Evolutionary conservation across 2,113 vertebrate genomes (phyloP).

Genomic region (Camelus bactrianus): DNA sequence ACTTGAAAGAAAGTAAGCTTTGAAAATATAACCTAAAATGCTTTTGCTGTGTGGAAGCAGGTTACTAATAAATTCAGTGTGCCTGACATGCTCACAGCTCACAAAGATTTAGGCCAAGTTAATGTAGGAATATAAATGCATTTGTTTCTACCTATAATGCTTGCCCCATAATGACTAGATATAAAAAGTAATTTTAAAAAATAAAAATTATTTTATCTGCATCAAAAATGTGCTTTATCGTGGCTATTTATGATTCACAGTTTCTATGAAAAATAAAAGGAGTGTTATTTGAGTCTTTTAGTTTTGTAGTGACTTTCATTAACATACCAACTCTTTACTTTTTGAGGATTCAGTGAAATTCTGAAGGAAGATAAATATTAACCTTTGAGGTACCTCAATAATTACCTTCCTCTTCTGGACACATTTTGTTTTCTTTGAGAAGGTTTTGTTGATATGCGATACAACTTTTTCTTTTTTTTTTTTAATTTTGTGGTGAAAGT

Average conservation of each 20-base stretch:
- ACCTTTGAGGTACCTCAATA: neutral
- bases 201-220: neutral
- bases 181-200: conserved; percentile 1
- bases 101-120: neutral
- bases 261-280: neutral
- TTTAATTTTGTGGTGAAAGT: neutral
- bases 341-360: neutral
- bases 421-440: neutral
- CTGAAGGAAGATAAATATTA: neutral
- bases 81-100: neutral
- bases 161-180: neutral
- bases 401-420: neutral
- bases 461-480: neutral
- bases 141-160: neutral
- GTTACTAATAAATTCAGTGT: neutral
- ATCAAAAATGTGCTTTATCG: neutral
- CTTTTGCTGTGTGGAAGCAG: neutral
- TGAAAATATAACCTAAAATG: neutral
- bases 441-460: neutral
- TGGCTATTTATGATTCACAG: neutral
- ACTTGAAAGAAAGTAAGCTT: neutral
- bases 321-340: neutral
- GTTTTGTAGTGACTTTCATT: neutral
- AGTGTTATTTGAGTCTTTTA: neutral
- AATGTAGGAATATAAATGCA: neutral